These are phyloP conservation scores for Pachymerium ferrugineum DNA, from an alignment of 2,888 invertebrate species.

Conservation along the genomic window DNA sequence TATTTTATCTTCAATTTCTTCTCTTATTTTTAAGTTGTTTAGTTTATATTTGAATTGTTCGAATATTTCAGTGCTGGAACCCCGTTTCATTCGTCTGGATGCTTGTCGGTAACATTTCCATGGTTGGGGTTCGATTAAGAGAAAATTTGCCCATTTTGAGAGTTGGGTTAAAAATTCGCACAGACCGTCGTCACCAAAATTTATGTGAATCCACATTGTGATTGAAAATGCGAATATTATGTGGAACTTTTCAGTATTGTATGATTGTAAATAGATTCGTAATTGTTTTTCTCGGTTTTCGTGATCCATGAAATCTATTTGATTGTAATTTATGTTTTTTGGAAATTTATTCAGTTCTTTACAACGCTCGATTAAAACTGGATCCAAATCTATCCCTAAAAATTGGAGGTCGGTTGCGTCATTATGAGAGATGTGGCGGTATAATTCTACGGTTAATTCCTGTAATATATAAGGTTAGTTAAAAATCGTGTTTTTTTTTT, in stretches of 20 bases:
- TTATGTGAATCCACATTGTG: constrained; percentile 87
- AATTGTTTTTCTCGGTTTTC: constrained; percentile 46
- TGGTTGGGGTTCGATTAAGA: constrained; percentile 75
- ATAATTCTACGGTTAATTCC: constrained; percentile 61
- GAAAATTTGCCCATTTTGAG: constrained; percentile 53
- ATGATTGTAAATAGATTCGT: constrained; percentile 50
- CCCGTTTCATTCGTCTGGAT: constrained; percentile 62
- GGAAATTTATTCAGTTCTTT: constrained; percentile 51
- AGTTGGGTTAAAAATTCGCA: constrained; percentile 58
- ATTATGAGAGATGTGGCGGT: constrained; percentile 38
- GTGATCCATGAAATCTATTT: constrained; percentile 58
- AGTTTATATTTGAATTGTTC: not conserved
- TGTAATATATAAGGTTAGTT: constrained; percentile 45
- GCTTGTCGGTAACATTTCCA: constrained; percentile 80
- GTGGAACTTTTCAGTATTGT: constrained; percentile 54
- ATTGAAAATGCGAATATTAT: constrained; percentile 72
- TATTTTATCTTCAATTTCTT: constrained; percentile 59
- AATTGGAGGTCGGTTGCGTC: not conserved
- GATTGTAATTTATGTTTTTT: constrained; percentile 54
- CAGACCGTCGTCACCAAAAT: constrained; percentile 70
- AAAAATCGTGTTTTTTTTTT: not conserved
- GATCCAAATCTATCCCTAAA: constrained; percentile 71
- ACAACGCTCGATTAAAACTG: constrained; percentile 62
- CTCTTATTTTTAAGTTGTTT: constrained; percentile 57
- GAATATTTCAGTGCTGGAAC: not conserved